Evolutionary conservation across 2,113 vertebrate species (phyloP).

Genomic region (Sylvia atricapilla): DNA sequence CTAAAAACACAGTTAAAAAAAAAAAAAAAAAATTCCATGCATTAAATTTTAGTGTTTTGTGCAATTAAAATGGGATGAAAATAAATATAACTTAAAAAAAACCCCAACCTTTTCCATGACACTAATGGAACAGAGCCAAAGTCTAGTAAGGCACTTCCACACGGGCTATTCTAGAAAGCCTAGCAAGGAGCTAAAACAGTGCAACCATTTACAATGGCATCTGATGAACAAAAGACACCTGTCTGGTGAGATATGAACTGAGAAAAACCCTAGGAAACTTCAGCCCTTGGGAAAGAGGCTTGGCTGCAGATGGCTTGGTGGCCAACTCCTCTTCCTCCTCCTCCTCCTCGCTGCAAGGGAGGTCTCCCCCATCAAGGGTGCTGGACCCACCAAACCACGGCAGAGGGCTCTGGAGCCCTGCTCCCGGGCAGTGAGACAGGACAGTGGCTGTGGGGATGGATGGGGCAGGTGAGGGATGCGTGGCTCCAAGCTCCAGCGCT

Average conservation of each 20-base stretch:
- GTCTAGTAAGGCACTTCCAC: constrained; percentile 68
- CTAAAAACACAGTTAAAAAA: constrained; percentile 28
- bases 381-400: background rate
- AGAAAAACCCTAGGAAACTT: background rate
- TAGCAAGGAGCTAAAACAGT: constrained; percentile 37
- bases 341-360: background rate
- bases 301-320: background rate
- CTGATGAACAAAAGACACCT: background rate
- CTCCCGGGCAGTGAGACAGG: fast-evolving
- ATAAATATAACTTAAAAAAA: constrained; percentile 81
- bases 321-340: background rate
- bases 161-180: constrained; percentile 49
- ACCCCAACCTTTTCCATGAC: constrained; percentile 62
- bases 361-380: background rate
- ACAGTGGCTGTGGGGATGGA: background rate
- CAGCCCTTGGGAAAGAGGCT: background rate
- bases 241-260: background rate
- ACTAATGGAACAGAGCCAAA: constrained; percentile 58
- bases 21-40: constrained; percentile 37
- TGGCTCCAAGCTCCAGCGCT: background rate
- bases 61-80: constrained; percentile 74
- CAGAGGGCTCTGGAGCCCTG: background rate
- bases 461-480: background rate
- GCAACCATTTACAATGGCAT: constrained; percentile 26
- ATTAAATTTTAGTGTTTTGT: constrained; percentile 79